phyloP scores from a whole-genome alignment of 2,888 invertebrate species.

The Drosophila anomalata region DNA sequence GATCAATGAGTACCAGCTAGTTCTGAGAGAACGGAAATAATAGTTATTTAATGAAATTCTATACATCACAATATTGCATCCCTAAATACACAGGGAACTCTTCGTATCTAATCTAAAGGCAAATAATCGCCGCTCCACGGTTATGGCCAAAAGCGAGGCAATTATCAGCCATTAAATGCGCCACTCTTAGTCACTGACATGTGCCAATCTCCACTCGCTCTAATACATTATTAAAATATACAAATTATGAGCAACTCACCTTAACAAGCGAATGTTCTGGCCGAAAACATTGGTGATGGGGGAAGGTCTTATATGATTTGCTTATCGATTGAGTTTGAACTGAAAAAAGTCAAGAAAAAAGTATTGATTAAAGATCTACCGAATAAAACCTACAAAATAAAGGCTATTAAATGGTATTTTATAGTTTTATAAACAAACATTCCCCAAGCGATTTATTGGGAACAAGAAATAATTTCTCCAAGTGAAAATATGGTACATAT shows the following conservation, averaged over 20 bases:
- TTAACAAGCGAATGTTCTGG: conserved; percentile 53
- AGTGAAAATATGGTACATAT: conserved; percentile 18
- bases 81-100: not conserved
- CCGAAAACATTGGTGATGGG: conserved; percentile 57
- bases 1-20: conserved; percentile 8
- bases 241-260: conserved; percentile 48
- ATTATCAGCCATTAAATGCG: conserved; percentile 40
- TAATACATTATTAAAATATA: conserved; percentile 29
- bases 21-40: not conserved
- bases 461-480: conserved; percentile 7
- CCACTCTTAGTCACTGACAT: conserved; percentile 41
- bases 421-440: not conserved
- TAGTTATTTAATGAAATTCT: not conserved
- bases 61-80: not conserved
- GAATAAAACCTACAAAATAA: not conserved
- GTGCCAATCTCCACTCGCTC: conserved; percentile 34
- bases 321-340: conserved; percentile 33
- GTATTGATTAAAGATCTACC: conserved; percentile 6
- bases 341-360: conserved; percentile 36
- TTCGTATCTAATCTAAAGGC: conserved; percentile 23
- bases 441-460: not conserved
- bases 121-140: conserved; percentile 1
- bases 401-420: not conserved
- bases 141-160: conserved; percentile 8
- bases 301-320: conserved; percentile 38